Conservation (phyloP, 2,797 vertebrate species). For the Phyllotis vaccarum region DNA sequence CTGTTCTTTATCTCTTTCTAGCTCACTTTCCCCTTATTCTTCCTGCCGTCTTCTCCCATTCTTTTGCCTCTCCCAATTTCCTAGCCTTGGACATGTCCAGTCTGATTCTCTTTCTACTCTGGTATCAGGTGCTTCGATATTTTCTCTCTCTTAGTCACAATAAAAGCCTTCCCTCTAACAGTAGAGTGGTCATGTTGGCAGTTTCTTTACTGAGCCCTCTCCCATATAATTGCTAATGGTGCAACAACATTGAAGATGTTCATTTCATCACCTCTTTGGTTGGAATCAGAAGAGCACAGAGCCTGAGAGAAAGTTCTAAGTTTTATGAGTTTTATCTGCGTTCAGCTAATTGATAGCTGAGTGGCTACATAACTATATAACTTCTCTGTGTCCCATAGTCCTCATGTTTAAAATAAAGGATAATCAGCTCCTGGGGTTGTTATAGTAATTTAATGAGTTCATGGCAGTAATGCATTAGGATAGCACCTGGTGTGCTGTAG, state of each 20-base stretch:
- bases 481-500: not conserved
- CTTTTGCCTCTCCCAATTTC: not conserved
- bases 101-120: not conserved
- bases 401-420: not conserved
- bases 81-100: not conserved
- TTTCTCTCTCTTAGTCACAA: not conserved
- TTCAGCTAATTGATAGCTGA: not conserved
- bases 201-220: not conserved
- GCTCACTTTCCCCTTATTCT: too few relatives aligned
- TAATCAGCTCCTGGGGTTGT: not conserved
- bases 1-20: not conserved
- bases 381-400: not conserved
- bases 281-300: not conserved
- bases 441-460: constrained; percentile 23
- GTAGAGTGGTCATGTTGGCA: not conserved
- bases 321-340: not conserved
- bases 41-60: not conserved
- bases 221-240: not conserved
- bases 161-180: not conserved
- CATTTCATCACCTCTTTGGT: not conserved
- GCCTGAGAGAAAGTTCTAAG: not conserved
- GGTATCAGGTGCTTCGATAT: not conserved
- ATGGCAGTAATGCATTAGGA: not conserved
- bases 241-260: not conserved
- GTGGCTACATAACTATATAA: not conserved